A percentile compares a stretch with the other conserved stretches of the same genome.
Evolutionary conservation across 2,113 vertebrate genomes (phyloP).

Genomic region (Cryptotis parvus): DNA sequence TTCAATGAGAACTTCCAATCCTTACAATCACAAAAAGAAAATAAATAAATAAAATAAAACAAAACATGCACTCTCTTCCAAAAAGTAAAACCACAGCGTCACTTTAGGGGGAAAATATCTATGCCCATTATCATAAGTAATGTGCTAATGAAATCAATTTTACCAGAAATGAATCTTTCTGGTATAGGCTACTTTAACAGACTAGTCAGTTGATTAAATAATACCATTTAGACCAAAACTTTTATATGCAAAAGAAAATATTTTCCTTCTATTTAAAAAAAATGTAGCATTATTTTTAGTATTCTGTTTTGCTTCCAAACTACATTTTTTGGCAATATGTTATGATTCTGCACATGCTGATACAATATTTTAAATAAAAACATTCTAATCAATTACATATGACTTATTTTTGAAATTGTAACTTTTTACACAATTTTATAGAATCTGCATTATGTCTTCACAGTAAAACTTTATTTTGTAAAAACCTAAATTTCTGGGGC

Average conservation of each 20-base stretch:
- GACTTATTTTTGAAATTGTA: constrained; percentile 50
- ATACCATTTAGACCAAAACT: constrained; percentile 52
- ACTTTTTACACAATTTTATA: constrained; percentile 54
- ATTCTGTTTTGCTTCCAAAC: constrained; percentile 69
- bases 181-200: constrained; percentile 40
- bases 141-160: constrained; percentile 60
- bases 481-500: constrained; percentile 28
- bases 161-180: constrained; percentile 56
- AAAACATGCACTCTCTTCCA: constrained; percentile 59
- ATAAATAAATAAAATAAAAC: too few species aligned
- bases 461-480: constrained; percentile 28
- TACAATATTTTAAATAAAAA: constrained; percentile 71
- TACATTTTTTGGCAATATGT: constrained; percentile 65
- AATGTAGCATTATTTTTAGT: constrained; percentile 64
- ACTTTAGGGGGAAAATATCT: background rate
- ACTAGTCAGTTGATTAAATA: constrained; percentile 59
- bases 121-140: constrained; percentile 51
- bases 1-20: constrained; percentile 58
- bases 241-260: constrained; percentile 71
- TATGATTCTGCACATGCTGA: constrained; percentile 31
- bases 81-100: constrained; percentile 65
- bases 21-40: constrained; percentile 11
- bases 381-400: constrained; percentile 66
- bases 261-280: constrained; percentile 73
- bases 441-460: constrained; percentile 13